Evolutionary conservation across 92 coral and sea anemone species (phyloP).

Genomic region (Diadumene lineata): DNA sequence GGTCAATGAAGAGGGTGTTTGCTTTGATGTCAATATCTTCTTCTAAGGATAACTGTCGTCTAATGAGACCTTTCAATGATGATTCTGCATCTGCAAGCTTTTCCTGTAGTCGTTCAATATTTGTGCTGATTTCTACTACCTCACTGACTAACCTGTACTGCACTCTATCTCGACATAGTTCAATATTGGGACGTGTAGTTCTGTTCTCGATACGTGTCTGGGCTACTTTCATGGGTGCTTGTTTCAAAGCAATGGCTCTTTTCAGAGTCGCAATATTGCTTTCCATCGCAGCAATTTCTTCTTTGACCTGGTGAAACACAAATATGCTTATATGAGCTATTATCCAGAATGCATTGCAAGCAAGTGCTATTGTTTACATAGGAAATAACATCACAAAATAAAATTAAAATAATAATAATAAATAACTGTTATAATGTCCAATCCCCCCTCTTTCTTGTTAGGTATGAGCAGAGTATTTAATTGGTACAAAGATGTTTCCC

Average conservation of each 20-base stretch:
- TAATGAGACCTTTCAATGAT: conserved; percentile 85
- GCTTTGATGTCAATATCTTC: conserved; percentile 94
- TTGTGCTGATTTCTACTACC: conserved; percentile 79
- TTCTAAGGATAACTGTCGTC: conserved; percentile 88
- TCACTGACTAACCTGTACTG: conserved; percentile 91
- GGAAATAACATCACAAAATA: too few relatives aligned
- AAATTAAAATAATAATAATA: too few relatives aligned
- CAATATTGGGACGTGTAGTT: conserved; percentile 66
- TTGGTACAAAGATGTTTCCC: too few relatives aligned
- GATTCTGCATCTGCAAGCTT: conserved; percentile 77
- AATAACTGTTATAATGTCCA: too few relatives aligned
- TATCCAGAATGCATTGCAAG: neutral
- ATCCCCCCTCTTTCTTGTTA: too few relatives aligned
- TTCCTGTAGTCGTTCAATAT: conserved; percentile 78
- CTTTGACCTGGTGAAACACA: conserved; percentile 62
- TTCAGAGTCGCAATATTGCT: conserved; percentile 79
- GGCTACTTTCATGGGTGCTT: conserved; percentile 96
- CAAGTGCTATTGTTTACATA: too few relatives aligned
- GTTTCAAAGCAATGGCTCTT: conserved; percentile 86
- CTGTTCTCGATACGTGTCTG: conserved; percentile 92
- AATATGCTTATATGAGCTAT: neutral
- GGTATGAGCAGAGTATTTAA: too few relatives aligned
- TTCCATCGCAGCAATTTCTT: conserved; percentile 93
- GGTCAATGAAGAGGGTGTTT: conserved; percentile 82
- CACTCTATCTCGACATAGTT: conserved; percentile 82